A percentile compares a stretch with the other conserved stretches of the same genome.
These are phyloP conservation scores for Limnephilus rhombicus DNA, from an alignment of 2,888 invertebrate genomes.

Conservation along the genomic window DNA sequence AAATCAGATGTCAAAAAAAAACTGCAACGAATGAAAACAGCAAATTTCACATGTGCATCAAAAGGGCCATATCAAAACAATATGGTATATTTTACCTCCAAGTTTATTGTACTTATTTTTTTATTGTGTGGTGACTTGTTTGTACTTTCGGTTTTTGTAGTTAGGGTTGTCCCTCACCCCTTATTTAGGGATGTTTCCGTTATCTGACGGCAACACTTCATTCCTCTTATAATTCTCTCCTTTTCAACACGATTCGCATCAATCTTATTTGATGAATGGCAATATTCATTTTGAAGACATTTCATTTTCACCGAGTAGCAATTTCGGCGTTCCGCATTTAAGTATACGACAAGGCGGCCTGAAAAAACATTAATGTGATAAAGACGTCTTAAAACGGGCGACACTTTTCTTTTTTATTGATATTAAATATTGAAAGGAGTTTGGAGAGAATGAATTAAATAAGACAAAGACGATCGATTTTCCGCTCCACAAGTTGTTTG, in stretches of 20 bases:
- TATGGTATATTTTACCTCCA: background rate
- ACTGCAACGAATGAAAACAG: background rate
- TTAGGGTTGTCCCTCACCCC: slow-evolving; percentile 34
- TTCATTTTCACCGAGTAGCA: slow-evolving; percentile 58
- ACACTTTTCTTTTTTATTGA: background rate
- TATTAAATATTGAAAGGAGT: background rate
- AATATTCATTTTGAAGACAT: slow-evolving; percentile 63
- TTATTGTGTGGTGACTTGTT: background rate
- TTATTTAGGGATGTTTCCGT: slow-evolving; percentile 42
- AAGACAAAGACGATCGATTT: background rate
- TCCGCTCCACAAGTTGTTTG: no score
- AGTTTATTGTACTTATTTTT: background rate
- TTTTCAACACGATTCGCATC: slow-evolving; percentile 60
- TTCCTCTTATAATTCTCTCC: slow-evolving; percentile 63
- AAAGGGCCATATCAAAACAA: background rate
- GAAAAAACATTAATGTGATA: slow-evolving; percentile 14
- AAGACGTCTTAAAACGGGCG: background rate
- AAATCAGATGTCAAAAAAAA: slow-evolving; percentile 34
- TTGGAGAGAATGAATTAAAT: background rate
- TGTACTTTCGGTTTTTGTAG: background rate
- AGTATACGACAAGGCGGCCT: background rate
- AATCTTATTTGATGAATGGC: slow-evolving; percentile 66
- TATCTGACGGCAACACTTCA: slow-evolving; percentile 65
- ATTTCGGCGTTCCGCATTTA: slow-evolving; percentile 5
- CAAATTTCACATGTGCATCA: background rate